A percentile compares a stretch with the other conserved stretches of the same genome.
Evolutionary conservation across 2,113 vertebrate genomes (phyloP).

Genomic region (Neoarius graeffei): DNA sequence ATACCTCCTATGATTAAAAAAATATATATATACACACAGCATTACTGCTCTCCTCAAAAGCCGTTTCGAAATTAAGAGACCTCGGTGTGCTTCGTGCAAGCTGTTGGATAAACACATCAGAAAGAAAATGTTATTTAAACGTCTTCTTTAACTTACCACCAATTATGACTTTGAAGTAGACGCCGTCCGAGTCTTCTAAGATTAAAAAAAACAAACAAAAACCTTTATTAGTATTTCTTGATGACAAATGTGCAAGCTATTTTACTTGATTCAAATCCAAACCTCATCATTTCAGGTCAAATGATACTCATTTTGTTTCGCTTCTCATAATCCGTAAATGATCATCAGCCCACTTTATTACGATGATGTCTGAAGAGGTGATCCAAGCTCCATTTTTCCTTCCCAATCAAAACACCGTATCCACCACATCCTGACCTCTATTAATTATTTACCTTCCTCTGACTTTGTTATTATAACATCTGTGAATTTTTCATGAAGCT

Average conservation of each 20-base stretch:
- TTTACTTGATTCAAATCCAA: background rate
- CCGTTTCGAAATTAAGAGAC: background rate
- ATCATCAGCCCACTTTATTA: background rate
- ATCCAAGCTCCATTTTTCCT: background rate
- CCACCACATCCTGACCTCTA: slow-evolving; percentile 12
- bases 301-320: background rate
- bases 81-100: background rate
- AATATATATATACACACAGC: background rate
- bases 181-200: slow-evolving; percentile 33
- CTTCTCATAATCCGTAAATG: background rate
- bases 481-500: slow-evolving; percentile 55
- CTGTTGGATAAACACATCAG: background rate
- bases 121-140: background rate
- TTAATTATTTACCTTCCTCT: slow-evolving; percentile 48
- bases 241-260: background rate
- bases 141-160: slow-evolving; percentile 51
- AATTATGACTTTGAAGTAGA: slow-evolving; percentile 51
- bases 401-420: slow-evolving; percentile 6
- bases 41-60: background rate
- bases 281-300: background rate
- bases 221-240: background rate
- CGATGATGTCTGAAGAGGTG: background rate
- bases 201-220: background rate
- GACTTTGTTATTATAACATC: slow-evolving; percentile 57
- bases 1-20: background rate